Percentiles rank a stretch among this genome's conserved stretches.
Conservation (phyloP, 1,140 invertebrate species). For the Neuroterus valhalla region DNA sequence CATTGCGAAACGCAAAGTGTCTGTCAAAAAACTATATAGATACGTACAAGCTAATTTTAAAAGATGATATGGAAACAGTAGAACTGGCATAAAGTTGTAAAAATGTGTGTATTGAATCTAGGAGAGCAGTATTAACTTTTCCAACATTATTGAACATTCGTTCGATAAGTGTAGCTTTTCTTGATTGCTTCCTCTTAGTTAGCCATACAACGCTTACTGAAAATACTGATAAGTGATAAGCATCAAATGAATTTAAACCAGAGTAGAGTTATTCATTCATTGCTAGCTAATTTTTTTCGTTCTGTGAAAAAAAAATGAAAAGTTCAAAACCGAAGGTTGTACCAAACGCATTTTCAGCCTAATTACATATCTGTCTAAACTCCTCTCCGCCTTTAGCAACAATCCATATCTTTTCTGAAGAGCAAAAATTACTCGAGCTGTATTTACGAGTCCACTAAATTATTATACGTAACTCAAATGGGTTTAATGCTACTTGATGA, state of each 20-base stretch:
- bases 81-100: slow-evolving; percentile 1
- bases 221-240: background rate
- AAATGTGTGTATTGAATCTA: background rate
- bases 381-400: slow-evolving; percentile 21
- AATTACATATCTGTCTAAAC: slow-evolving; percentile 28
- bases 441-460: slow-evolving; percentile 1
- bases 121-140: slow-evolving; percentile 17
- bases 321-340: background rate
- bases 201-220: background rate
- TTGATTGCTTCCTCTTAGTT: background rate
- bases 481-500: slow-evolving; percentile 7
- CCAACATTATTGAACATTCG: background rate
- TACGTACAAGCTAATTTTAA: slow-evolving; percentile 14
- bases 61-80: background rate
- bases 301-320: background rate
- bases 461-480: background rate
- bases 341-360: slow-evolving; percentile 12
- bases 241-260: background rate
- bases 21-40: background rate
- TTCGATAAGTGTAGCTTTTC: slow-evolving; percentile 6
- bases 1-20: background rate
- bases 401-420: slow-evolving; percentile 27
- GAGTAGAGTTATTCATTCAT: background rate
- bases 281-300: background rate
- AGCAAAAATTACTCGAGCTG: background rate